Percentiles rank a stretch among this genome's conserved stretches.
These are phyloP conservation scores for Margaritifera margaritifera DNA, from an alignment of 2,888 invertebrate genomes.

Conservation along the genomic window DNA sequence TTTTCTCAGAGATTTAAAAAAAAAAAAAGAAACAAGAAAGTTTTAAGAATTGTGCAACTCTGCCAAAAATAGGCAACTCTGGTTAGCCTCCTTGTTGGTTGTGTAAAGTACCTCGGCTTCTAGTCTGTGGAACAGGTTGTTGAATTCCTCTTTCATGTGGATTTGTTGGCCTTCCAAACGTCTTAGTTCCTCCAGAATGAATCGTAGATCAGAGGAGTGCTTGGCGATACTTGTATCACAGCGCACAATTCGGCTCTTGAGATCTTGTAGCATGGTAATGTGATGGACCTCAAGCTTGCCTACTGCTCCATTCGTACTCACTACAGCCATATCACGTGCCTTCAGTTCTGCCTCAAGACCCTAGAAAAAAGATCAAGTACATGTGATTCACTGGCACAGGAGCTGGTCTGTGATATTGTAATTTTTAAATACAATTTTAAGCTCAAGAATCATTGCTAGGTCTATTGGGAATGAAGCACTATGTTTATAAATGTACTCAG, in stretches of 20 bases:
- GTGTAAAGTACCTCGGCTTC: constrained; percentile 62
- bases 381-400: not conserved
- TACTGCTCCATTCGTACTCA: constrained; percentile 64
- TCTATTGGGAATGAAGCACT: not conserved
- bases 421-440: not conserved
- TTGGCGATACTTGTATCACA: constrained; percentile 68
- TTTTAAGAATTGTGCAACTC: not conserved
- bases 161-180: constrained; percentile 55
- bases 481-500: too few relatives aligned
- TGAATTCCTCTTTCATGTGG: constrained; percentile 48
- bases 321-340: constrained; percentile 56
- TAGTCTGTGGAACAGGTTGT: constrained; percentile 59
- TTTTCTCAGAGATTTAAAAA: too few relatives aligned
- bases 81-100: not conserved
- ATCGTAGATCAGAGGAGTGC: constrained; percentile 60
- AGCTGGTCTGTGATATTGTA: not conserved
- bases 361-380: too few relatives aligned
- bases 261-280: constrained; percentile 69
- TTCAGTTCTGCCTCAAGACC: constrained; percentile 63
- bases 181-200: constrained; percentile 59
- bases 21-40: too few relatives aligned
- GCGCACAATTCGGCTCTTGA: constrained; percentile 68
- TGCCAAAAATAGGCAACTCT: not conserved
- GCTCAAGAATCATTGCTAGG: not conserved
- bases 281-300: constrained; percentile 71